Percentiles rank a stretch among this genome's conserved stretches.
These are phyloP conservation scores for Chanos chanos DNA, from an alignment of 2,797 vertebrate species.

Conservation along the genomic window DNA sequence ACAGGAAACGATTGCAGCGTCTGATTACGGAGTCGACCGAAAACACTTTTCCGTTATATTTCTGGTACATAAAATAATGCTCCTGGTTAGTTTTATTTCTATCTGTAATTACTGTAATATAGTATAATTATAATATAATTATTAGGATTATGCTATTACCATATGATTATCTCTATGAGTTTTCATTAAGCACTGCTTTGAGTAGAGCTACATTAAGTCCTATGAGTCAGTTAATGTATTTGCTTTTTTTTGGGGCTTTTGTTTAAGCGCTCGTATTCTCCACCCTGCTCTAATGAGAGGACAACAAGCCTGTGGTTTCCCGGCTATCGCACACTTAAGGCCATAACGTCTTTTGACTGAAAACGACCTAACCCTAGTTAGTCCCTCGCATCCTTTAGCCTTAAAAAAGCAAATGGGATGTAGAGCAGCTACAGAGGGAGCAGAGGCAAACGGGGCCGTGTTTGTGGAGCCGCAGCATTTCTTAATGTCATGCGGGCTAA, in stretches of 20 bases:
- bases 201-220: constrained; percentile 34
- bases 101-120: too few species aligned
- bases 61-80: too few species aligned
- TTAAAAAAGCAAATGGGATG: constrained; percentile 11
- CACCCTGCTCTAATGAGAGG: constrained; percentile 7
- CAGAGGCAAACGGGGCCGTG: constrained; percentile 34
- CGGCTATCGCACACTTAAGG: not conserved
- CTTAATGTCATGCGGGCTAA: constrained; percentile 33
- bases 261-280: not conserved
- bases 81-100: too few species aligned
- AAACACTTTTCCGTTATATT: too few species aligned
- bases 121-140: constrained; percentile 29
- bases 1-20: constrained; percentile 5
- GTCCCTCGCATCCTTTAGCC: constrained; percentile 10
- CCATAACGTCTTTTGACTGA: constrained; percentile 1
- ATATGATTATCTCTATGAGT: constrained; percentile 28
- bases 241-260: constrained; percentile 3
- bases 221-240: constrained; percentile 31
- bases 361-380: constrained; percentile 2
- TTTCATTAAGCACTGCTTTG: constrained; percentile 9
- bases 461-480: constrained; percentile 16
- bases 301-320: constrained; percentile 19
- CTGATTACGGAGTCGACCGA: not conserved
- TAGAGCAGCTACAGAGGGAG: constrained; percentile 9
- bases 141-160: constrained; percentile 26